These are phyloP conservation scores for Brienomyrus longianalis DNA, from an alignment of 2,113 vertebrate species.

Conservation along the genomic window DNA sequence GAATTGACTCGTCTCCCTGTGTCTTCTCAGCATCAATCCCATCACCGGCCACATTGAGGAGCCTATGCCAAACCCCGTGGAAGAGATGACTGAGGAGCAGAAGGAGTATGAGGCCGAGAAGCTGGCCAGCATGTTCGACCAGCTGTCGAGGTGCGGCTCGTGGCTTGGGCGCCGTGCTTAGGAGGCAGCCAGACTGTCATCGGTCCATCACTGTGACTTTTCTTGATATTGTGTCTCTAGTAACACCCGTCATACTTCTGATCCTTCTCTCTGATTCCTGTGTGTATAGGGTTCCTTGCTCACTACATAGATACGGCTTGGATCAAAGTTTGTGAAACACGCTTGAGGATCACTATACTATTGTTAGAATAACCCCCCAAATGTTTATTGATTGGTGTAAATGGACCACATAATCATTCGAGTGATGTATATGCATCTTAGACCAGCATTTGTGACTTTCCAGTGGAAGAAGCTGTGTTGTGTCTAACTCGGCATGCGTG, in stretches of 20 bases:
- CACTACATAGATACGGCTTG: neutral
- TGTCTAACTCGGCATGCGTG: neutral
- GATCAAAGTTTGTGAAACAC: neutral
- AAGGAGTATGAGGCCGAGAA: slow-evolving; percentile 96
- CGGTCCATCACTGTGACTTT: neutral
- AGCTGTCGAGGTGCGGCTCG: slow-evolving; percentile 81
- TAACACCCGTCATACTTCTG: neutral
- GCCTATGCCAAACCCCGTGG: slow-evolving; percentile 86
- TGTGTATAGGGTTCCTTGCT: neutral
- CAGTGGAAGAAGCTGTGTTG: neutral
- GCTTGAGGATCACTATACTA: neutral
- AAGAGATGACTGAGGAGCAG: slow-evolving; percentile 98
- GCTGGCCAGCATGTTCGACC: slow-evolving; percentile 92
- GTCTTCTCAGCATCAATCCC: slow-evolving; percentile 79
- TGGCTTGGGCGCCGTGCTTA: no score
- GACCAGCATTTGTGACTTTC: neutral
- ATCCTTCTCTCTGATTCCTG: neutral
- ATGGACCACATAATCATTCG: neutral
- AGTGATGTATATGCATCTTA: neutral
- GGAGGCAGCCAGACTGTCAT: neutral
- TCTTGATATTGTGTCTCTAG: neutral
- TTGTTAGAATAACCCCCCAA: neutral
- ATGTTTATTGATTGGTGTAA: neutral
- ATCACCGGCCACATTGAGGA: slow-evolving; percentile 95
- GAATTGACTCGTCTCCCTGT: neutral